Base-by-base conservation (phyloP, 2,113 vertebrate species). In the Alectura lathami region DNA sequence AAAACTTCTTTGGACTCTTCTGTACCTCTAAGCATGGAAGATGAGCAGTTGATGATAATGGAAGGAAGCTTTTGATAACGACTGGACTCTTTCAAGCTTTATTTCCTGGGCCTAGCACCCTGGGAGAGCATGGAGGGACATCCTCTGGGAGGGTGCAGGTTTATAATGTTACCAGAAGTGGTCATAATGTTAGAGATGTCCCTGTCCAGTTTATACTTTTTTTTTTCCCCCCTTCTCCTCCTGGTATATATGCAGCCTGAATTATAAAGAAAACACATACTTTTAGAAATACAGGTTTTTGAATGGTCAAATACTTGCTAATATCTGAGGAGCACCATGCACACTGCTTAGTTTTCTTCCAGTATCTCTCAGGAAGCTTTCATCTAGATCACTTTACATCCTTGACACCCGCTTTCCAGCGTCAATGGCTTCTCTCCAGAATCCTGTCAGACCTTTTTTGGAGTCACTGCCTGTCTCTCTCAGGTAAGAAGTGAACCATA, bases 401-500 rank as follows among this genome's bases (percentile, higher is more conserved):
- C 98, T 96, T 99, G 97, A 99, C 98, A 47, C 36, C 13, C 15
- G 32, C 69, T 42, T 88, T 75, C 76, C 98, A 99, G 99, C 80
- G 99, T 99, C 12, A 99, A 98, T 76, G 99, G 99, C 24, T 99
- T 99, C 96, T 99, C 99, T 80, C 99, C 99, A 77, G 99, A 99
- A 88, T 98, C 99, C 0, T 99, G 99, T 63, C 99, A 99, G 97
- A 97, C 99, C 48, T 99, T 99, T 96, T 99, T 99, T 96, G 99
- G 99, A 70, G 97, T 99, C 59, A 99, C 98, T 48, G 99, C 98
- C 70, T 99, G 99, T 98, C 98, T 99, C 48, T 98, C 99, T 88
- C 98, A 98, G 98, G 99, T 99, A 97, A 96, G 98, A 94, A 86
- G 26, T 63, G 47, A 86, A 63, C 10, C 9, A 1, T 70, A 16